Evolutionary conservation across 2,888 invertebrate species (phyloP).

Genomic region (Drepanosiphum platanoidis): DNA sequence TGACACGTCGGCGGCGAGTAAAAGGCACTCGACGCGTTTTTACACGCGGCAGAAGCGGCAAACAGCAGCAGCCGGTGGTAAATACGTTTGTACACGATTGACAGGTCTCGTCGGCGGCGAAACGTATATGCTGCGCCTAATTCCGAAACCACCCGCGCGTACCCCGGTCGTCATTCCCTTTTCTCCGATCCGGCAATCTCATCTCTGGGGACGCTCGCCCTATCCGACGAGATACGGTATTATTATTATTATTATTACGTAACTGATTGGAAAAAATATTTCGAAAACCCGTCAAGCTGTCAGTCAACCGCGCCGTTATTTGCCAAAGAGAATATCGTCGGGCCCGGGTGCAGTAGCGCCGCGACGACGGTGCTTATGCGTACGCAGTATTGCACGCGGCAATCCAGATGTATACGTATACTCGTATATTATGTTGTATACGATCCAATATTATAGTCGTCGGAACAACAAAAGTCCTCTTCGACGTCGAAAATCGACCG

Average conservation of each 20-base stretch:
- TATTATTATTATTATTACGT: constrained; percentile 46
- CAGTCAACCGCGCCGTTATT: constrained; percentile 34
- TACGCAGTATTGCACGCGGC: not conserved
- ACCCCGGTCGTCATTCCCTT: not conserved
- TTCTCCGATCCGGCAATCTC: not conserved
- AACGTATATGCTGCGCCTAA: constrained; percentile 40
- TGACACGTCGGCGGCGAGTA: constrained; percentile 50
- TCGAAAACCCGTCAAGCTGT: constrained; percentile 57
- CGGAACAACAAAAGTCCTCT: constrained; percentile 11
- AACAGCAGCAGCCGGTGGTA: constrained; percentile 34
- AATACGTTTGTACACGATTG: constrained; percentile 25
- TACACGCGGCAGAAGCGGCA: not conserved
- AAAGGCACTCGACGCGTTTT: constrained; percentile 41
- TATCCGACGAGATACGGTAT: not conserved
- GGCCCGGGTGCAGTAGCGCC: not conserved
- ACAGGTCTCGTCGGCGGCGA: constrained; percentile 49
- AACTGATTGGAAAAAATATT: constrained; percentile 60
- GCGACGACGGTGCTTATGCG: too few species aligned
- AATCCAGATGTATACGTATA: not conserved
- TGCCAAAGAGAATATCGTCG: constrained; percentile 12
- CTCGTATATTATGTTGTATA: not conserved
- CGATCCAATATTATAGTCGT: not conserved
- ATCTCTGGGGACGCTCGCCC: constrained; percentile 25
- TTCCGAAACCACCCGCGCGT: constrained; percentile 37
- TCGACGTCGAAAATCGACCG: not conserved